A percentile compares a stretch with the other conserved stretches of the same genome.
Evolutionary conservation across 2,888 invertebrate species (phyloP).

Genomic region (Diachrysia chrysitis): DNA sequence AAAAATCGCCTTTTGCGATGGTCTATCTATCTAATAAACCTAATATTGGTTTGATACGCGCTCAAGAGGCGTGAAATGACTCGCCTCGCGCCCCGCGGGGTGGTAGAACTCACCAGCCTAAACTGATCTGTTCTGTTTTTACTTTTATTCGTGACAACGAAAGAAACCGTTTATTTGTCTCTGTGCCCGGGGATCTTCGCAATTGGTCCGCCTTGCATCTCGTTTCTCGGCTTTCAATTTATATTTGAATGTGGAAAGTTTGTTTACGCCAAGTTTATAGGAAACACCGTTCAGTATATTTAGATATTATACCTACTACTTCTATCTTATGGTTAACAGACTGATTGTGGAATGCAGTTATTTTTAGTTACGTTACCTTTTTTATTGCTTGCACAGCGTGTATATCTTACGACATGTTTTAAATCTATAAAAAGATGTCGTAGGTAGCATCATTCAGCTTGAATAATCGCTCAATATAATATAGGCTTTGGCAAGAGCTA

Average conservation of each 20-base stretch:
- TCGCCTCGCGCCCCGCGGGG: conserved; percentile 71
- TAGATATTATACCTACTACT: not conserved
- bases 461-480: conserved; percentile 34
- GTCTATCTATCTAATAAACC: conserved; percentile 87
- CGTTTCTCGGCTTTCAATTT: conserved; percentile 69
- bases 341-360: not conserved
- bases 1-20: conserved; percentile 81
- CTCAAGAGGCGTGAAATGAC: conserved; percentile 87
- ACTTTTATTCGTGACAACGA: conserved; percentile 54
- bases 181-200: conserved; percentile 45
- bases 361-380: no score
- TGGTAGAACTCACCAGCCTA: conserved; percentile 66
- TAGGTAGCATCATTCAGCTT: conserved; percentile 12
- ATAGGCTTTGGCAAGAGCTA: conserved; percentile 53
- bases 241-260: conserved; percentile 70
- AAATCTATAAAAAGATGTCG: conserved; percentile 20
- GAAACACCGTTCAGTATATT: conserved; percentile 9
- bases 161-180: conserved; percentile 43
- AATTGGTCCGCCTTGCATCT: conserved; percentile 58
- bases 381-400: no score
- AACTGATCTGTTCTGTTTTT: conserved; percentile 71
- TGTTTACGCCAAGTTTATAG: conserved; percentile 59
- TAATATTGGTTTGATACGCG: conserved; percentile 88
- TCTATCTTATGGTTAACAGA: not conserved
- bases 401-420: conserved; percentile 9